Conservation (phyloP, 2,888 invertebrate species). For the Limnephilus lunatus region DNA sequence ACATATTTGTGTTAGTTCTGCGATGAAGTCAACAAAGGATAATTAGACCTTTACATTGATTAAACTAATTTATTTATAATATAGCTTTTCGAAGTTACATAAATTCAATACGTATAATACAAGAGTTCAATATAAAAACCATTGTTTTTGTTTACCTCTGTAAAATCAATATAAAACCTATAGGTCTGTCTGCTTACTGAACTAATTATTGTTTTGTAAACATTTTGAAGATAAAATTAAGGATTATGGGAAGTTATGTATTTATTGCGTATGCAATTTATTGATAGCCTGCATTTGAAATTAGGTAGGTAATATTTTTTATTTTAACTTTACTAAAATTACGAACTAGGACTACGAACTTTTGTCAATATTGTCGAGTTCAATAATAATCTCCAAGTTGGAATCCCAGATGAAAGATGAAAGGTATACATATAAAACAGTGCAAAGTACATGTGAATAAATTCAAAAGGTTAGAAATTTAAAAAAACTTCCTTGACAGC, state of each 20-base stretch:
- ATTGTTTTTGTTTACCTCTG: background rate
- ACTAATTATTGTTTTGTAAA: background rate
- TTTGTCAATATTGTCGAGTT: background rate
- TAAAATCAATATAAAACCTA: background rate
- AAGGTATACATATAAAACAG: background rate
- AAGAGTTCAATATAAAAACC: background rate
- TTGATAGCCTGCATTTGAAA: background rate
- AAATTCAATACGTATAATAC: background rate
- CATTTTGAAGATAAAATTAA: background rate
- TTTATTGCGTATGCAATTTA: background rate
- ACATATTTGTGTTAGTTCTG: no score
- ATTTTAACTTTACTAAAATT: no score
- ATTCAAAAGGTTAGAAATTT: background rate
- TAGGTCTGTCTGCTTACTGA: background rate
- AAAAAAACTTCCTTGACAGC: background rate
- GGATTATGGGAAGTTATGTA: background rate
- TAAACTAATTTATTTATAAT: background rate
- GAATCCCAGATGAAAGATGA: background rate
- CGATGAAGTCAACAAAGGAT: no score
- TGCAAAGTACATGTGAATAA: background rate
- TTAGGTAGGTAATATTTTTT: background rate
- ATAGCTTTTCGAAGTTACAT: background rate
- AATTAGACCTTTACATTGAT: background rate
- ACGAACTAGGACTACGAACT: background rate
- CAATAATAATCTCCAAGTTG: background rate